Percentiles rank a stretch among this genome's conserved stretches.
These are phyloP conservation scores for Pelobates fuscus DNA, from an alignment of 2,113 vertebrate genomes.

Conservation along the genomic window DNA sequence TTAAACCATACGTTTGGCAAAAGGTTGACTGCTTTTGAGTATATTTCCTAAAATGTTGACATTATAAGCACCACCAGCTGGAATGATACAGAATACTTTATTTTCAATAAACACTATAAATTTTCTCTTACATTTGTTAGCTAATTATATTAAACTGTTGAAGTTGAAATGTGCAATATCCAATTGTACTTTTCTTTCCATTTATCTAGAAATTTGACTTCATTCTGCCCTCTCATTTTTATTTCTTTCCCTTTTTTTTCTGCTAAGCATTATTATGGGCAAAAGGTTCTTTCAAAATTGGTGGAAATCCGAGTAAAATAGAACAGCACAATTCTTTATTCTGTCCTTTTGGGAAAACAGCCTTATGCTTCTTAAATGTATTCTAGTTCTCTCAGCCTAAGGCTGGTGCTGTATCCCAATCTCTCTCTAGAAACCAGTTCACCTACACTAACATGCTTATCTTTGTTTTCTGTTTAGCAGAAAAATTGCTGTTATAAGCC, in stretches of 20 bases:
- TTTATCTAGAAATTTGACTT: constrained; percentile 48
- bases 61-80: constrained; percentile 33
- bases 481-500: constrained; percentile 52
- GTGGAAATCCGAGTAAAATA: constrained; percentile 48
- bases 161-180: constrained; percentile 12
- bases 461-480: constrained; percentile 51
- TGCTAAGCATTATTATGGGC: constrained; percentile 45
- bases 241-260: constrained; percentile 23
- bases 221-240: constrained; percentile 47
- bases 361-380: constrained; percentile 43
- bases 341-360: constrained; percentile 48
- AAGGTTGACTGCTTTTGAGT: not conserved
- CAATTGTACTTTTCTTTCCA: constrained; percentile 32
- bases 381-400: constrained; percentile 45
- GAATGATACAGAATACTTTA: constrained; percentile 8
- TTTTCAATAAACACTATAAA: constrained; percentile 14
- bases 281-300: constrained; percentile 50
- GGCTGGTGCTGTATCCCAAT: constrained; percentile 46
- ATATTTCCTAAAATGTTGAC: not conserved
- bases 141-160: constrained; percentile 30
- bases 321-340: constrained; percentile 49
- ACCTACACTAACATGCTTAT: constrained; percentile 50
- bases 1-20: too few relatives aligned
- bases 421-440: constrained; percentile 47
- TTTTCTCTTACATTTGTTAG: not conserved